These are phyloP conservation scores for Aegithalos caudatus DNA, from an alignment of 2,113 vertebrate genomes.

Conservation along the genomic window DNA sequence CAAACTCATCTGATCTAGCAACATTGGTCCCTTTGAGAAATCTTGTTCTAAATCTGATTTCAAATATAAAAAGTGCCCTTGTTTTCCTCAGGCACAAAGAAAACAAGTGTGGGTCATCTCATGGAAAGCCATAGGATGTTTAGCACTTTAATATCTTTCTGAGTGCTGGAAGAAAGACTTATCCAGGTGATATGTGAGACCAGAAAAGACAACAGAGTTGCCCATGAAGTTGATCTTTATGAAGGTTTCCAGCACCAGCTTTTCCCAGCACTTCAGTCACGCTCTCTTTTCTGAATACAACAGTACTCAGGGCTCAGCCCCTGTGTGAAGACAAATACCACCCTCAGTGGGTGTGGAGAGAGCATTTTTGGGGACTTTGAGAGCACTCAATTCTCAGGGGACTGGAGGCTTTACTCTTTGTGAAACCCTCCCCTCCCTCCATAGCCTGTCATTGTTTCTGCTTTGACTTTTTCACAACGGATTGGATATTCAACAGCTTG, in stretches of 20 bases:
- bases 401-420: not conserved
- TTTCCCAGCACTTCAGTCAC: not conserved
- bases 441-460: not conserved
- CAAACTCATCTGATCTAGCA: not conserved
- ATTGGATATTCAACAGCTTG: not conserved
- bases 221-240: not conserved
- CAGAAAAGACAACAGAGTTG: not conserved
- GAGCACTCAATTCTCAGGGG: not conserved
- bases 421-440: not conserved
- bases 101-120: not conserved
- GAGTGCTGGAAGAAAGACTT: not conserved
- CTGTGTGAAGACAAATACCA: not conserved
- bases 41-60: not conserved
- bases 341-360: not conserved
- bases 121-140: not conserved
- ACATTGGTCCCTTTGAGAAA: not conserved
- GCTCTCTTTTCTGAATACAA: not conserved
- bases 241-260: not conserved
- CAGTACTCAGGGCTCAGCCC: not conserved
- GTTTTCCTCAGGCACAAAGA: not conserved
- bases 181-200: not conserved
- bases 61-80: not conserved
- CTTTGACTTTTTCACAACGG: not conserved
- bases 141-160: not conserved
- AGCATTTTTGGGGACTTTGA: not conserved